Conservation (phyloP, 2,113 vertebrate species). For the Pterocles gutturalis region DNA sequence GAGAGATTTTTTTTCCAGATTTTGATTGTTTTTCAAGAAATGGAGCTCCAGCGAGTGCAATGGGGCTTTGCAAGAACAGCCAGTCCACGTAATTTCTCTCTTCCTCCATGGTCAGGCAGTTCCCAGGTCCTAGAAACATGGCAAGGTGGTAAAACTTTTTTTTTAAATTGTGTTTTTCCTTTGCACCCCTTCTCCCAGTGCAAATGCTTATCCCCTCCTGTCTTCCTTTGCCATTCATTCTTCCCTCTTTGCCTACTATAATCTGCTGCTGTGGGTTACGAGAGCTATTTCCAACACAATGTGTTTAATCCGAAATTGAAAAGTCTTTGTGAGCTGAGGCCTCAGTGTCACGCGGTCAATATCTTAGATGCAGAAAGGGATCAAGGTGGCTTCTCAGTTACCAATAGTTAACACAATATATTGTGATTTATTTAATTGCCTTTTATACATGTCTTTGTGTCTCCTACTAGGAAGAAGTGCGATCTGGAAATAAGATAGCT, state of each 20-base stretch:
- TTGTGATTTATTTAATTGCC: slow-evolving; percentile 44
- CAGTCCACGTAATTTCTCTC: neutral
- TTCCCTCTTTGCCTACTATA: neutral
- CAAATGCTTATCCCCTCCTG: neutral
- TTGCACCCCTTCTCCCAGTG: neutral
- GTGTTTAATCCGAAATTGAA: slow-evolving; percentile 51
- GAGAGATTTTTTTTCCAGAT: neutral
- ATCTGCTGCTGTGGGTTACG: neutral
- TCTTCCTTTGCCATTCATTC: neutral
- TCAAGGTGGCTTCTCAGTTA: slow-evolving; percentile 43
- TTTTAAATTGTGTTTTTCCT: accelerated
- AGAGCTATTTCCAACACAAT: slow-evolving; percentile 12
- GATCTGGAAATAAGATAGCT: neutral
- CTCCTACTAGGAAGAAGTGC: neutral
- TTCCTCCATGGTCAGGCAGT: neutral
- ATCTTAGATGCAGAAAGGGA: slow-evolving; percentile 2
- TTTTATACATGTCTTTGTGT: neutral
- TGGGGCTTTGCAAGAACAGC: neutral
- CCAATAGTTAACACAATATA: slow-evolving; percentile 33
- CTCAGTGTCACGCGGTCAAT: neutral
- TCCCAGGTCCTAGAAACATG: neutral
- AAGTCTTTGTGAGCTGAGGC: slow-evolving; percentile 47
- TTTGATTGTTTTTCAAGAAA: neutral
- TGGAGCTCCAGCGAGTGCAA: neutral
- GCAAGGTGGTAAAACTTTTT: neutral